Evolutionary conservation across 2,888 invertebrate genomes (phyloP).

Genomic region (Scaptomyza cyrtandrae): DNA sequence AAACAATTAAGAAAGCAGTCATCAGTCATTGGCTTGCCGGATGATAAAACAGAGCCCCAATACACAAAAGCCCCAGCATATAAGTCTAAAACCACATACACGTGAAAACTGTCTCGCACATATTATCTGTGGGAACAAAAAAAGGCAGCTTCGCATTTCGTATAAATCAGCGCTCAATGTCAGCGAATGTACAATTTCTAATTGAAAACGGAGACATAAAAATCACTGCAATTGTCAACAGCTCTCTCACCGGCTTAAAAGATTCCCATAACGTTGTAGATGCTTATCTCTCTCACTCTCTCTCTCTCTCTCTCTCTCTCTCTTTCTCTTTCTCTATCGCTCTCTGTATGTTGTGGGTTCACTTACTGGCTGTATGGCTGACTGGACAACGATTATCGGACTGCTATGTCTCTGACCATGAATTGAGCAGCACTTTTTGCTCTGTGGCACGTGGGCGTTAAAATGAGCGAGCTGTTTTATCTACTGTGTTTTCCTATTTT

Average conservation of each 20-base stretch:
- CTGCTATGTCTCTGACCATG: background rate
- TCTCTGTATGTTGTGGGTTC: constrained; percentile 25
- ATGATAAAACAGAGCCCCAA: constrained; percentile 33
- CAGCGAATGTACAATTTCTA: constrained; percentile 67
- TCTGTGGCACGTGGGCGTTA: constrained; percentile 66
- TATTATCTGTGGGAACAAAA: constrained; percentile 63
- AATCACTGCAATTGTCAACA: constrained; percentile 55
- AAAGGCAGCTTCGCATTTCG: constrained; percentile 51
- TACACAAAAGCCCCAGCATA: background rate
- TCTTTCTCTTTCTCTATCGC: background rate
- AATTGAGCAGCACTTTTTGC: constrained; percentile 4
- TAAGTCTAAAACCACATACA: constrained; percentile 1
- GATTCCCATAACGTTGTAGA: constrained; percentile 29
- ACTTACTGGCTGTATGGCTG: constrained; percentile 51
- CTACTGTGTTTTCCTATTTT: background rate
- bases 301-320: background rate
- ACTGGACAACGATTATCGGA: constrained; percentile 46
- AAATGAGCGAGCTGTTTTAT: constrained; percentile 19
- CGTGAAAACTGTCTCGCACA: constrained; percentile 1
- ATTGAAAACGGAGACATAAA: constrained; percentile 77
- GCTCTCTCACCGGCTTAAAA: constrained; percentile 26
- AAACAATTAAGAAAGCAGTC: constrained; percentile 59
- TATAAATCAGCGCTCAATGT: constrained; percentile 76
- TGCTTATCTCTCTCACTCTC: constrained; percentile 20
- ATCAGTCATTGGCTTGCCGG: constrained; percentile 54